Conservation (phyloP, 2,797 vertebrate genomes). For the Sciurus vulgaris region DNA sequence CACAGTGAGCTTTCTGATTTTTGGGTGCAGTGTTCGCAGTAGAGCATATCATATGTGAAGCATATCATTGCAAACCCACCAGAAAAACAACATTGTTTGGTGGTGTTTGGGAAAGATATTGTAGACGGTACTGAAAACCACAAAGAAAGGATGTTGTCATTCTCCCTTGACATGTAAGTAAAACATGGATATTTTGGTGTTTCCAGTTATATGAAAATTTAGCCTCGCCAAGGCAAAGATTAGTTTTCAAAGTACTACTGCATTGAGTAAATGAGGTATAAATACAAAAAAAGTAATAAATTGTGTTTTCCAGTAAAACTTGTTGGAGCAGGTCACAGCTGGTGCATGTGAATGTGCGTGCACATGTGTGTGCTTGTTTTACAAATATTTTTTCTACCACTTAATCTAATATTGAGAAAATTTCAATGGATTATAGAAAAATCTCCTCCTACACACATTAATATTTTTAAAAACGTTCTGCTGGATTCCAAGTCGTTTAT, state of each 20-base stretch:
- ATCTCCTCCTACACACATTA: neutral
- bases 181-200: conserved; percentile 69
- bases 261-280: conserved; percentile 61
- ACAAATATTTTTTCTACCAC: conserved; percentile 15
- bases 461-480: conserved; percentile 31
- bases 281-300: conserved; percentile 67
- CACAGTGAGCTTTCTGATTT: conserved; percentile 30
- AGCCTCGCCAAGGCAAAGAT: conserved; percentile 59
- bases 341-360: neutral
- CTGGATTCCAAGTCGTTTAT: conserved; percentile 25
- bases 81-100: conserved; percentile 36
- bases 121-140: conserved; percentile 64
- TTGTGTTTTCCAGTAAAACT: conserved; percentile 5
- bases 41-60: conserved; percentile 4
- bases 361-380: neutral
- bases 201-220: conserved; percentile 53
- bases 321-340: conserved; percentile 37
- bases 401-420: conserved; percentile 49
- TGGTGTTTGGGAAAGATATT: conserved; percentile 59
- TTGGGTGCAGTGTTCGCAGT: neutral
- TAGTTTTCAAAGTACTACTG: conserved; percentile 58
- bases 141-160: conserved; percentile 65
- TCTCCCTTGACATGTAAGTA: conserved; percentile 63
- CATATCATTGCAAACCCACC: conserved; percentile 38
- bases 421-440: neutral